Evolutionary conservation across 2,797 vertebrate species (phyloP), one percentile per base, ranked within the genome.

Genomic region (Pelobates cultripes): DNA sequence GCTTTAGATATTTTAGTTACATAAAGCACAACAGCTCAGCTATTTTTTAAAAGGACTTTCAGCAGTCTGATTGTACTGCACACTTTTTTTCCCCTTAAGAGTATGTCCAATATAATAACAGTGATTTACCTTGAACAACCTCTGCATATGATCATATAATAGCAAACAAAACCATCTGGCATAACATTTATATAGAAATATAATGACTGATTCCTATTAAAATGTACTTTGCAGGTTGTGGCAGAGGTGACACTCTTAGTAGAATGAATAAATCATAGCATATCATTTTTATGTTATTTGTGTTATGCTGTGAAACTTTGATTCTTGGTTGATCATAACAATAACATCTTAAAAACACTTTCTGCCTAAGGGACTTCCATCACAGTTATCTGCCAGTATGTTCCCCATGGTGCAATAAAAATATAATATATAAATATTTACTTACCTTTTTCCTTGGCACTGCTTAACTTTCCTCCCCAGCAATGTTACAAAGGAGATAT

Each of bases 141-240:
- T 68, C 61, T 0, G 8, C 74, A 47, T 77, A 73, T 0, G 0
- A 64, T 7, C 8, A 43, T 55, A 61, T 47, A 61, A 74, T 66
- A 3, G 74, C 78, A 61, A 68, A 80, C 17, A 4, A 87, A 60
- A 55, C 0, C 15, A 81, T 69, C 79, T 81, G 80, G 67, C 75
- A 83, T 60, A 15, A 79, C 4, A 71, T 74, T 69, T 74, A 63
- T 76, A 74, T 76, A 70, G 17, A 85, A 13, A n/a, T 75, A 51
- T 12, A 81, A 69, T 83, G 43, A 74, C 76, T 61, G 64, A 78
- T 61, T 74, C 53, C 51, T 74, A 73, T 83, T 78, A 78, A 78
- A 83, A 74, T 63, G 64, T 74, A 70, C 64, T 78, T 82, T 68
- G 51, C 1, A 41, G 70, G 74, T 64, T 40, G 73, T 78, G 64